phyloP scores from a whole-genome alignment of 2,888 invertebrate genomes.

The Spicauda simplicius region DNA sequence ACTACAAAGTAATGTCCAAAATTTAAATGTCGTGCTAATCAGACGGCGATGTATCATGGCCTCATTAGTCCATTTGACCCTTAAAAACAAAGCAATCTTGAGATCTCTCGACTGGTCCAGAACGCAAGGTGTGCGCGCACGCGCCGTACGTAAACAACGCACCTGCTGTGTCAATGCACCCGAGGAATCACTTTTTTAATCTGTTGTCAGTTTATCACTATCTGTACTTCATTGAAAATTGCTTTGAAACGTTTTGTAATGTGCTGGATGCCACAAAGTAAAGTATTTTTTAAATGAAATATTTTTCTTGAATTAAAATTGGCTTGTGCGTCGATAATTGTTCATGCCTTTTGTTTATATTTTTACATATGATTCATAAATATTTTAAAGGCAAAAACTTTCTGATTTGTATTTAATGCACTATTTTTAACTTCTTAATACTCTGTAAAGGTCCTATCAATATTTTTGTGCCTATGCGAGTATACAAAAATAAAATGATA shows the following conservation, averaged over 20 bases:
- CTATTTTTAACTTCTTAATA: too few relatives aligned
- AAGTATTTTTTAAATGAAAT: too few relatives aligned
- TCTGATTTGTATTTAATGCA: too few relatives aligned
- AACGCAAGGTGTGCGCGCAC: constrained; percentile 52
- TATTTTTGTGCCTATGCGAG: too few relatives aligned
- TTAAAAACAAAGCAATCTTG: constrained; percentile 36
- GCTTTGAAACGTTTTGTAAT: not conserved
- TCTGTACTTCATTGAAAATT: constrained; percentile 5
- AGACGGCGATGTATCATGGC: constrained; percentile 24
- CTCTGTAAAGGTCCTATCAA: too few relatives aligned
- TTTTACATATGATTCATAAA: too few relatives aligned
- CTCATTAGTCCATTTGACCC: constrained; percentile 32
- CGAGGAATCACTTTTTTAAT: constrained; percentile 43
- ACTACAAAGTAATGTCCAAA: not conserved
- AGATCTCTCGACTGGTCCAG: constrained; percentile 44
- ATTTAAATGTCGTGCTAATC: constrained; percentile 20
- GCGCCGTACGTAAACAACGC: constrained; percentile 46
- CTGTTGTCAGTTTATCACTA: constrained; percentile 26
- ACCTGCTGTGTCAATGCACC: constrained; percentile 62
- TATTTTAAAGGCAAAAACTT: too few relatives aligned
- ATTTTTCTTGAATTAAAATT: too few relatives aligned
- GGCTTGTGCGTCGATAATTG: too few relatives aligned
- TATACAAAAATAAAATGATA: too few relatives aligned
- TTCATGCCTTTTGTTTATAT: too few relatives aligned
- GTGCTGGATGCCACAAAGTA: not conserved